These are phyloP conservation scores for Dysmachus trigonus DNA, from an alignment of 2,888 invertebrate genomes.

Conservation along the genomic window DNA sequence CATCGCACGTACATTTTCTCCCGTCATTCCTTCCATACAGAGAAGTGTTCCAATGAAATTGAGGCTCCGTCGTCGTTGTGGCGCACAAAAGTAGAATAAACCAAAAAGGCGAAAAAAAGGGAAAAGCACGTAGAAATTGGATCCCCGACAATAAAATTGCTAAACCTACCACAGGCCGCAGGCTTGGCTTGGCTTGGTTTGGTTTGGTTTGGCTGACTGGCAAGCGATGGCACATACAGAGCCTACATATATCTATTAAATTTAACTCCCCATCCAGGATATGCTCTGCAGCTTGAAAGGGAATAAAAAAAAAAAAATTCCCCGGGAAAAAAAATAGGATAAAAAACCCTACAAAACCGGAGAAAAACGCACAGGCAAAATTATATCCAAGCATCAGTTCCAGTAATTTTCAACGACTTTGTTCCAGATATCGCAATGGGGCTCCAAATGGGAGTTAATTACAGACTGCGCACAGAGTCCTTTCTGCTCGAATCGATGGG, in stretches of 20 bases:
- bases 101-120: neutral
- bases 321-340: neutral
- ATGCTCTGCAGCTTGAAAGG: neutral
- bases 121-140: neutral
- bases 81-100: neutral
- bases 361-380: neutral
- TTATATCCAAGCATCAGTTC: constrained; percentile 20
- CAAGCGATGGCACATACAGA: neutral
- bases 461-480: constrained; percentile 8
- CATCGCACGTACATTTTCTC: neutral
- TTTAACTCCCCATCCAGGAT: neutral
- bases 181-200: no score
- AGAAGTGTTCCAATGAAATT: neutral
- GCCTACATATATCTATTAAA: neutral
- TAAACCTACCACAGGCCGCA: neutral
- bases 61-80: neutral
- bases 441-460: constrained; percentile 34
- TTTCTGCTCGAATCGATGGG: constrained; percentile 18
- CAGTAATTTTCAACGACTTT: constrained; percentile 31
- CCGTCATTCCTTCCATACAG: neutral
- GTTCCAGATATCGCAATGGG: constrained; percentile 10
- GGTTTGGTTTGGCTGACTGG: no score
- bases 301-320: neutral
- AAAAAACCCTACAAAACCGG: neutral
- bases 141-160: neutral